Conservation (phyloP, 2,113 vertebrate genomes). For the Zosterops japonicus region DNA sequence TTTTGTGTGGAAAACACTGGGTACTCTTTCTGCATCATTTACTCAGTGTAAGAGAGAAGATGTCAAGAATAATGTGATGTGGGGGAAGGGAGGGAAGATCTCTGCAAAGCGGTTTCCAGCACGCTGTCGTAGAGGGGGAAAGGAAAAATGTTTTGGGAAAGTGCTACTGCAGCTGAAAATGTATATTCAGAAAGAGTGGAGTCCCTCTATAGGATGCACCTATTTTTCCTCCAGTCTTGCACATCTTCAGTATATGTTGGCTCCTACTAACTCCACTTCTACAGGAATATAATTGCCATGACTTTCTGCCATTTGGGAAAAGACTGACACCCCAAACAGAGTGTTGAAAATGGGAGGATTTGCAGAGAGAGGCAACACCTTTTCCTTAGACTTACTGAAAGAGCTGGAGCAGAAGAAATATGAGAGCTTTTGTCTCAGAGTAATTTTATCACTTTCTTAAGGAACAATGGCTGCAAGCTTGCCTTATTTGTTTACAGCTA, state of each 20-base stretch:
- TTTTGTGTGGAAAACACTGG: conserved; percentile 19
- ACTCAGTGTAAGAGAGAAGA: conserved; percentile 21
- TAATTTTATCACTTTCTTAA: neutral
- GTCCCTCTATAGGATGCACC: neutral
- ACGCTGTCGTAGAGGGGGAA: neutral
- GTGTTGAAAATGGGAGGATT: neutral
- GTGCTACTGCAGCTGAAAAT: neutral
- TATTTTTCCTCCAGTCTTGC: neutral
- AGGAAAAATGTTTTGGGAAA: neutral
- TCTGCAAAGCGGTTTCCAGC: neutral
- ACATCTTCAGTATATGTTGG: neutral
- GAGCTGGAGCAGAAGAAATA: neutral
- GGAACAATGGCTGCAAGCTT: neutral
- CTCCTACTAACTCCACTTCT: neutral
- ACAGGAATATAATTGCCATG: neutral
- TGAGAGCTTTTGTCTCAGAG: neutral
- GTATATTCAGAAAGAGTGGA: neutral
- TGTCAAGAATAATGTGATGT: neutral
- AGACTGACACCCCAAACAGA: neutral
- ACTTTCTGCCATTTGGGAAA: neutral
- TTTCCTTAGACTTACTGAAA: neutral
- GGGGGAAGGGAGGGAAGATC: conserved; percentile 4
- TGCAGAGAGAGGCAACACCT: neutral
- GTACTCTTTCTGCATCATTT: neutral
- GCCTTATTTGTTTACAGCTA: neutral